phyloP scores from a whole-genome alignment of 2,797 vertebrate species.

The Caiman crocodilus region DNA sequence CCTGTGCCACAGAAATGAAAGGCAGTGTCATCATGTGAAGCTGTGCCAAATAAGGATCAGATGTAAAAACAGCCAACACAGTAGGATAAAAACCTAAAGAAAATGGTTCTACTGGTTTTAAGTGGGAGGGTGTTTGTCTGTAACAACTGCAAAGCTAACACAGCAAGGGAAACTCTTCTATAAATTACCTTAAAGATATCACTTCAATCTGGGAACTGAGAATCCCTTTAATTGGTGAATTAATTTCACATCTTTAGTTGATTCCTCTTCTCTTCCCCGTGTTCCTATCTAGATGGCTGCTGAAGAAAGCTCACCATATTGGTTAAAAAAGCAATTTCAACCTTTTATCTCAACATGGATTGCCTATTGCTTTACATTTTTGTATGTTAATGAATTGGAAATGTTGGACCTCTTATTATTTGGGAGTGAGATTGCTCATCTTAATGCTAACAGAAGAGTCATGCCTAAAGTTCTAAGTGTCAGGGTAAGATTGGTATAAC shows the following conservation, averaged over 20 bases:
- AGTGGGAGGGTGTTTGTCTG: neutral
- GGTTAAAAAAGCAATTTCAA: too few species aligned
- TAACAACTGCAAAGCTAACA: neutral
- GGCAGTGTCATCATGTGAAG: neutral
- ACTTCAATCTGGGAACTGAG: neutral
- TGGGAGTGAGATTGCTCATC: neutral
- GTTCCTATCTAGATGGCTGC: neutral
- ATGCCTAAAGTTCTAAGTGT: neutral
- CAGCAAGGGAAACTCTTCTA: neutral
- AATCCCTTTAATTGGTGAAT: neutral
- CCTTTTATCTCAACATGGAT: neutral
- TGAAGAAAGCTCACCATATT: neutral
- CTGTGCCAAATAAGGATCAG: neutral
- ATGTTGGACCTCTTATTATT: neutral
- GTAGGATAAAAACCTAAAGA: neutral
- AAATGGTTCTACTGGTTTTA: neutral
- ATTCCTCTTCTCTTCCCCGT: neutral
- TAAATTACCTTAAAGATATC: neutral
- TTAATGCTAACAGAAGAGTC: neutral
- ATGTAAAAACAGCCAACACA: neutral
- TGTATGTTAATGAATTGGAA: neutral
- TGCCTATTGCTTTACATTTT: neutral
- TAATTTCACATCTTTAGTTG: neutral
- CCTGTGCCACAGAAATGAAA: neutral
- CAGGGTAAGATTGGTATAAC: neutral